Percentiles rank a stretch among this genome's conserved stretches.
phyloP scores from a whole-genome alignment of 92 coral and sea anemone genomes.

The Anthopleura xanthogrammica region DNA sequence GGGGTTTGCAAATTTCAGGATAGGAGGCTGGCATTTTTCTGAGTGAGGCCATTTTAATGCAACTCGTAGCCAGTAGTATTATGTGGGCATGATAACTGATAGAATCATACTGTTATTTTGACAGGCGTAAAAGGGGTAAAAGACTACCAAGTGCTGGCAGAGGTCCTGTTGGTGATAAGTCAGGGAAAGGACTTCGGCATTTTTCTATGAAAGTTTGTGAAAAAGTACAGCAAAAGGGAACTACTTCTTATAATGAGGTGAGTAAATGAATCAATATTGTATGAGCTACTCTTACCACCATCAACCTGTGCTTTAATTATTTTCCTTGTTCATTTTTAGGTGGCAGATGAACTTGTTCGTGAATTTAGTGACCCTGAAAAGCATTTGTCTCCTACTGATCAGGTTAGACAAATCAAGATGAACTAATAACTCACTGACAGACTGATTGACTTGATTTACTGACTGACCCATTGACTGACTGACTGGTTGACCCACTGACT shows the following conservation, averaged over 20 bases:
- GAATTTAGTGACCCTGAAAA: constrained; percentile 99
- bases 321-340: constrained; percentile 41
- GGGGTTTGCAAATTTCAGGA: too few relatives aligned
- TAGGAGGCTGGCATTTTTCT: too few relatives aligned
- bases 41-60: too few relatives aligned
- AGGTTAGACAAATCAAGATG: constrained; percentile 47
- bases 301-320: background rate
- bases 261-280: background rate
- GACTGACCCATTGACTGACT: too few relatives aligned
- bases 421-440: too few relatives aligned
- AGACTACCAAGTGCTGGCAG: constrained; percentile 81
- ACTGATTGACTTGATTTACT: too few relatives aligned
- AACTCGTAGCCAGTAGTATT: background rate
- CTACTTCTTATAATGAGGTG: constrained; percentile 98
- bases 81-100: background rate
- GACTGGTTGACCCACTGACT: too few relatives aligned
- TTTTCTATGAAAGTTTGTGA: constrained; percentile 99
- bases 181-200: constrained; percentile 98
- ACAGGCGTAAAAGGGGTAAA: constrained; percentile 82
- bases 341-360: constrained; percentile 98
- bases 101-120: background rate
- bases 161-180: constrained; percentile 84
- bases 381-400: constrained; percentile 96
- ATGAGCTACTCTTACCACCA: background rate
- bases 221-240: constrained; percentile 97